phyloP scores from a whole-genome alignment of 2,888 invertebrate species.

The Philereme transversata region DNA sequence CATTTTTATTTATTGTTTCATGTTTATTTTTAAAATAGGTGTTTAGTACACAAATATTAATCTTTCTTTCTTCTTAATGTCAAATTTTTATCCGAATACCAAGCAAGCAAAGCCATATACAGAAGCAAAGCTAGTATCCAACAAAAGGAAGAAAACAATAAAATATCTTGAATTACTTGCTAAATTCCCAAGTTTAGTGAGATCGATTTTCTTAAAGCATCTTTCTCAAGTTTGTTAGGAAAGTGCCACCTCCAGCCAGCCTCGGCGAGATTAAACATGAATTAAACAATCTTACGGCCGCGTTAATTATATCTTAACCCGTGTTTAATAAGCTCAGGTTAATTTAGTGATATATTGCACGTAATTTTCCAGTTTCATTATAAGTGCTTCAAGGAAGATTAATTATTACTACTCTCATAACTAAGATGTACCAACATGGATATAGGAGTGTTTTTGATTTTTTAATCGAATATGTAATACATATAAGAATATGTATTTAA shows the following conservation, averaged over 20 bases:
- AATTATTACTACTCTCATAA: not conserved
- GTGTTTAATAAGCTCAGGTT: conserved; percentile 31
- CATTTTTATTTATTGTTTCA: no score
- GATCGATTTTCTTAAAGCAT: conserved; percentile 7
- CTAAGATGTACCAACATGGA: no score
- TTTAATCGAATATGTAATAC: no score
- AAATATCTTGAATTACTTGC: conserved; percentile 12
- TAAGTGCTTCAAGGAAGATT: not conserved
- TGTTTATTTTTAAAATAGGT: no score
- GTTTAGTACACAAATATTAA: no score
- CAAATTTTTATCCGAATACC: no score
- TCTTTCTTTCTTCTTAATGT: no score
- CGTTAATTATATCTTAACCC: conserved; percentile 37
- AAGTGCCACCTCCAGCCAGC: conserved; percentile 25
- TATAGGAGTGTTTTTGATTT: no score
- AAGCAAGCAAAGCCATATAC: no score
- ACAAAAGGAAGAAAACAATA: conserved; percentile 6
- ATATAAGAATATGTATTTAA: no score
- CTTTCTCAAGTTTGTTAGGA: conserved; percentile 25
- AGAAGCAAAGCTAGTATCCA: not conserved
- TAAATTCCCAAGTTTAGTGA: conserved; percentile 11
- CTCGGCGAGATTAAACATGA: conserved; percentile 33
- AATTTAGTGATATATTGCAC: conserved; percentile 25
- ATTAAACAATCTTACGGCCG: conserved; percentile 45
- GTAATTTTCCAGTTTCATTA: conserved; percentile 23